Percentiles rank a stretch among this genome's conserved stretches.
Evolutionary conservation across 2,797 vertebrate species (phyloP).

Genomic region (Cyprinella venusta): DNA sequence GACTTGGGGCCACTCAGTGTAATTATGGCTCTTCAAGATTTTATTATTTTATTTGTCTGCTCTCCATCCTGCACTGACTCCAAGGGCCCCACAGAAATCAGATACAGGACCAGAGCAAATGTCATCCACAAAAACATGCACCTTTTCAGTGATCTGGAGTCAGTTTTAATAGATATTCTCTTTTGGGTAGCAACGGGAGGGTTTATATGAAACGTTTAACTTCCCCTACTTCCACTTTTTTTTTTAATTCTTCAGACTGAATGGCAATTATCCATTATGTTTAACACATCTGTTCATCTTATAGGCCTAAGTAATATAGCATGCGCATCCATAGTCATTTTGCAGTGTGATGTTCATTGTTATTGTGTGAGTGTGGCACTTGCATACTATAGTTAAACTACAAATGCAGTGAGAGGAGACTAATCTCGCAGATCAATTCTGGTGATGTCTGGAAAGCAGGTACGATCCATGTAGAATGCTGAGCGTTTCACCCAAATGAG

Average conservation of each 20-base stretch:
- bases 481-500: conserved; percentile 27
- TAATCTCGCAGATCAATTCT: conserved; percentile 51
- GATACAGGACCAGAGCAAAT: conserved; percentile 12
- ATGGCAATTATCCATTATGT: not conserved
- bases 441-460: conserved; percentile 41
- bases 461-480: conserved; percentile 35
- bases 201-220: not conserved
- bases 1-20: conserved; percentile 73
- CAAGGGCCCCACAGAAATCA: conserved; percentile 17
- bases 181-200: not conserved
- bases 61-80: conserved; percentile 27
- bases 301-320: not conserved
- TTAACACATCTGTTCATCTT: not conserved
- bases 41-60: conserved; percentile 55
- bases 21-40: conserved; percentile 71
- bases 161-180: not conserved
- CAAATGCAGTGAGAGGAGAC: conserved; percentile 35
- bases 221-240: not conserved
- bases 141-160: not conserved
- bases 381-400: conserved; percentile 29
- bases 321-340: conserved; percentile 20
- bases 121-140: conserved; percentile 2
- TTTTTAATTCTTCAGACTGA: not conserved
- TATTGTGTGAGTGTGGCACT: conserved; percentile 18
- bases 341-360: conserved; percentile 8